phyloP scores from a whole-genome alignment of 2,113 vertebrate genomes.

The Caretta caretta region DNA sequence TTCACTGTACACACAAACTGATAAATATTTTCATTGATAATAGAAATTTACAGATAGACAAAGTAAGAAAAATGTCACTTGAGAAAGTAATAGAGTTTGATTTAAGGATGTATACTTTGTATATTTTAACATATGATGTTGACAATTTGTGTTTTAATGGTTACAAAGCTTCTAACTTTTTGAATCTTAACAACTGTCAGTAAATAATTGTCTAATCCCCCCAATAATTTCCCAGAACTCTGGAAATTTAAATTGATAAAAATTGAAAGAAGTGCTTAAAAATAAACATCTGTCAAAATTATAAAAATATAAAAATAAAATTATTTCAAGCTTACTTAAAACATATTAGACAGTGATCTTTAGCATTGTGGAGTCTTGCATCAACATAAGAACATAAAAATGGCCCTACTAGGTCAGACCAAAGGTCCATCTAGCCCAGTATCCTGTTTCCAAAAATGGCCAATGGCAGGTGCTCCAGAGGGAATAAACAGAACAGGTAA shows the following conservation, averaged over 20 bases:
- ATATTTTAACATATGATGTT: not conserved
- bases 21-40: not conserved
- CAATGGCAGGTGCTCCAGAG: too few relatives aligned
- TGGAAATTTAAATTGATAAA: not conserved
- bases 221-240: not conserved
- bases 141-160: not conserved
- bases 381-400: too few relatives aligned
- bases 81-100: not conserved
- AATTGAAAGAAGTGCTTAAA: not conserved
- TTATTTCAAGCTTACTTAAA: not conserved
- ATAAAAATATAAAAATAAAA: not conserved
- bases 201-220: not conserved
- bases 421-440: too few relatives aligned
- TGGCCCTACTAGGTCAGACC: too few relatives aligned
- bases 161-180: not conserved
- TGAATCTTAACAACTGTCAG: not conserved
- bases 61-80: not conserved
- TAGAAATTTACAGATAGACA: not conserved
- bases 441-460: too few relatives aligned
- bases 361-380: not conserved
- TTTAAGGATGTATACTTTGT: not conserved
- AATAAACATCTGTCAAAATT: not conserved
- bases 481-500: too few relatives aligned
- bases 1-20: not conserved
- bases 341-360: not conserved